Percentiles rank a stretch among this genome's conserved stretches.
phyloP scores from a whole-genome alignment of 2,888 invertebrate genomes.

The Galerucella calmariensis region DNA sequence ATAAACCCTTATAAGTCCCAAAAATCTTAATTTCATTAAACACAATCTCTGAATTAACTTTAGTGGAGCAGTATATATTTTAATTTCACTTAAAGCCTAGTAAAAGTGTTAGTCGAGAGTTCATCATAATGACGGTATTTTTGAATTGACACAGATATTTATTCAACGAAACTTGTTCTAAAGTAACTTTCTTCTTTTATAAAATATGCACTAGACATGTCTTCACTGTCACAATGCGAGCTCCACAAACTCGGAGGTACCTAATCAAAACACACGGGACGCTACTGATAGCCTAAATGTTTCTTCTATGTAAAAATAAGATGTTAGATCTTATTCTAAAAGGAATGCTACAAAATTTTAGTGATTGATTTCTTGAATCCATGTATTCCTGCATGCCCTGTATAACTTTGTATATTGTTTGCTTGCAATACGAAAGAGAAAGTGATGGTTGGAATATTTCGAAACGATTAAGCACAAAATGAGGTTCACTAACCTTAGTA shows the following conservation, averaged over 20 bases:
- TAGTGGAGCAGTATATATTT: not conserved
- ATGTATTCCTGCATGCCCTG: too few relatives aligned
- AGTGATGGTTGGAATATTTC: not conserved
- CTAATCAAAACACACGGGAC: too few relatives aligned
- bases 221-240: not conserved
- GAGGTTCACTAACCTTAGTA: constrained; percentile 56
- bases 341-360: too few relatives aligned
- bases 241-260: too few relatives aligned
- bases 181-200: constrained; percentile 8
- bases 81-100: not conserved
- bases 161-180: constrained; percentile 11
- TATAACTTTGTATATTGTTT: too few relatives aligned
- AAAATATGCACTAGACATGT: not conserved
- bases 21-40: too few relatives aligned
- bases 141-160: not conserved
- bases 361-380: too few relatives aligned
- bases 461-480: not conserved
- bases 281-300: too few relatives aligned
- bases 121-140: not conserved
- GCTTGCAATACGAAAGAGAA: constrained; percentile 13
- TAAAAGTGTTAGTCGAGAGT: constrained; percentile 3
- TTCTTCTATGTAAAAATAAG: too few relatives aligned
- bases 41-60: too few relatives aligned
- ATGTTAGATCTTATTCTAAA: too few relatives aligned
- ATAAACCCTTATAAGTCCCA: too few relatives aligned